A percentile compares a stretch with the other conserved stretches of the same genome.
Conservation (phyloP, 2,888 invertebrate species). For the Sinodicranocentrus sp. region DNA sequence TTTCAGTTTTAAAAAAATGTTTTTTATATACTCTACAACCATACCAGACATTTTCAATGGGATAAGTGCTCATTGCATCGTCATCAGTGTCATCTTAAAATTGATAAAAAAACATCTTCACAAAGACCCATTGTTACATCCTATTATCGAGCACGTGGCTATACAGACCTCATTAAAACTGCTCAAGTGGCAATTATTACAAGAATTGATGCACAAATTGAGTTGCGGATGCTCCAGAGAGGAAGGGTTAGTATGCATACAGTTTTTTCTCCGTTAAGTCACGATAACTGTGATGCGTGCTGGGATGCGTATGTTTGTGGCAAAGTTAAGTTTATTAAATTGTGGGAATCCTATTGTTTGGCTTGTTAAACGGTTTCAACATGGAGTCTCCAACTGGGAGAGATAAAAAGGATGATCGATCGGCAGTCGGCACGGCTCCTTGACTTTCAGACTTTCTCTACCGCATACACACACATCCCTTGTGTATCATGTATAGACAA, state of each 20-base stretch:
- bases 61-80: background rate
- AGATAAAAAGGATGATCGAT: too few species aligned
- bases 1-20: too few species aligned
- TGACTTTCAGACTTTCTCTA: too few species aligned
- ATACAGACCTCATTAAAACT: slow-evolving; percentile 1
- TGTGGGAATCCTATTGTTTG: slow-evolving; percentile 7
- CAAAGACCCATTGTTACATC: background rate
- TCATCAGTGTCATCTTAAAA: slow-evolving; percentile 33
- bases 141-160: background rate
- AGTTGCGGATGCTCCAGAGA: too few species aligned
- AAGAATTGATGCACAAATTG: too few species aligned
- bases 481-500: too few species aligned
- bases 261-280: too few species aligned
- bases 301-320: slow-evolving; percentile 28
- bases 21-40: too few species aligned
- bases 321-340: background rate
- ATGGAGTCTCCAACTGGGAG: too few species aligned
- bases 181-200: slow-evolving; percentile 44
- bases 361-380: too few species aligned
- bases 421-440: too few species aligned
- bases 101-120: background rate
- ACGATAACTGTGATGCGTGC: slow-evolving; percentile 5
- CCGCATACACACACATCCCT: too few species aligned
- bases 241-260: background rate
- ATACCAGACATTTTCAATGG: background rate